Percentiles rank a stretch among this genome's conserved stretches.
Evolutionary conservation across 2,888 invertebrate species (phyloP).

Genomic region (Schizotus pectinicornis): DNA sequence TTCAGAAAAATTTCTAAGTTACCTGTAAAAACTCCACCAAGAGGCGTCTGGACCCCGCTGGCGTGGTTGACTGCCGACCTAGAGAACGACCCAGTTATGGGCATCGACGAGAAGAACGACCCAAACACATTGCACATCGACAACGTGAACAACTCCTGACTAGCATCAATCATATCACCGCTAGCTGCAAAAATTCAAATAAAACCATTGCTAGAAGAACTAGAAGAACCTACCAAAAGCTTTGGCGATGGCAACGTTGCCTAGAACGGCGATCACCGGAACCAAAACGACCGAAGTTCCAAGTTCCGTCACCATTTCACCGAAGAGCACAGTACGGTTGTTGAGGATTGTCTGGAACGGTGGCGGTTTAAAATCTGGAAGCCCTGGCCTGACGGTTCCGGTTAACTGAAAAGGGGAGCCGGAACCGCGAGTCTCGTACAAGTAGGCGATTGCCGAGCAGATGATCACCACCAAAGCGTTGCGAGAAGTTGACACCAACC

Average conservation of each 20-base stretch:
- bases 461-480: conserved; percentile 83
- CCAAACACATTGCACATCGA: conserved; percentile 86
- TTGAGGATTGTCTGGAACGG: conserved; percentile 71
- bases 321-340: conserved; percentile 66
- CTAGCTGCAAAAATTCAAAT: conserved; percentile 63
- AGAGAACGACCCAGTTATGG: conserved; percentile 88
- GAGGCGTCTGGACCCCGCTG: conserved; percentile 90
- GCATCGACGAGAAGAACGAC: conserved; percentile 88
- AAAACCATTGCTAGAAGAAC: conserved; percentile 1
- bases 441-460: conserved; percentile 73
- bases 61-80: conserved; percentile 93
- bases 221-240: conserved; percentile 76
- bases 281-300: conserved; percentile 86
- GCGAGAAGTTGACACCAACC: conserved; percentile 81
- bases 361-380: conserved; percentile 72
- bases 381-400: conserved; percentile 75
- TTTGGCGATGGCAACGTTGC: conserved; percentile 95
- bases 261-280: conserved; percentile 88
- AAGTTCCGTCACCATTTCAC: conserved; percentile 78
- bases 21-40: conserved; percentile 83
- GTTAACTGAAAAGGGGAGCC: conserved; percentile 75
- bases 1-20: background rate
- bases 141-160: conserved; percentile 87
- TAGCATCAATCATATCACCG: conserved; percentile 83
- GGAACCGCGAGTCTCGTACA: conserved; percentile 60